phyloP scores from a whole-genome alignment of 2,888 invertebrate genomes.

The Ophraella communa region DNA sequence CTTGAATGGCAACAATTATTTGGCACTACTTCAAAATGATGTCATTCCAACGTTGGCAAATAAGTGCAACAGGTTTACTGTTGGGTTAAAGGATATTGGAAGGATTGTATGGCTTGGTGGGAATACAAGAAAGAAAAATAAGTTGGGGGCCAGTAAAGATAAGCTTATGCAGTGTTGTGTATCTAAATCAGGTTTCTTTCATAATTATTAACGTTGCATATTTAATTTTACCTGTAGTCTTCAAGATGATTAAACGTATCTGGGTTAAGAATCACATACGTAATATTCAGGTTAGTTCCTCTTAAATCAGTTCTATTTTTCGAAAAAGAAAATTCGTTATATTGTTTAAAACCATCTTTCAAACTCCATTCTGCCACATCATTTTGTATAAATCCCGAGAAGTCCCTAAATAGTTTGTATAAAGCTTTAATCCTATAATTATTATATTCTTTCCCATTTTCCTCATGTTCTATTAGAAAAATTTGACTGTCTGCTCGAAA shows the following conservation, averaged over 20 bases:
- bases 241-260: conserved; percentile 59
- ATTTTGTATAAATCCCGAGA: conserved; percentile 29
- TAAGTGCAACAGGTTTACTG: too few relatives aligned
- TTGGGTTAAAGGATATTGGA: too few relatives aligned
- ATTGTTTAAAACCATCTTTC: conserved; percentile 26
- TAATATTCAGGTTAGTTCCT: conserved; percentile 46
- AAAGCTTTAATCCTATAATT: conserved; percentile 37
- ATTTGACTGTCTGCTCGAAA: conserved; percentile 45
- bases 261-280: conserved; percentile 54
- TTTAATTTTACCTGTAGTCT: conserved; percentile 60
- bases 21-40: too few relatives aligned
- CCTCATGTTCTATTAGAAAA: conserved; percentile 39
- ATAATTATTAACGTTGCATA: conserved; percentile 16
- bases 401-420: conserved; percentile 40
- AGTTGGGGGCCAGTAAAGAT: too few relatives aligned
- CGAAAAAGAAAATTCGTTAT: conserved; percentile 20
- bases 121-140: too few relatives aligned
- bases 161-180: too few relatives aligned
- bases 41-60: too few relatives aligned
- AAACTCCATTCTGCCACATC: conserved; percentile 32
- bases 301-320: conserved; percentile 39
- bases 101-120: too few relatives aligned
- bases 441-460: conserved; percentile 7
- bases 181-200: too few relatives aligned
- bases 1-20: too few relatives aligned